Evolutionary conservation across 1,140 invertebrate species (phyloP).

Genomic region (Camponotus pennsylvanicus): DNA sequence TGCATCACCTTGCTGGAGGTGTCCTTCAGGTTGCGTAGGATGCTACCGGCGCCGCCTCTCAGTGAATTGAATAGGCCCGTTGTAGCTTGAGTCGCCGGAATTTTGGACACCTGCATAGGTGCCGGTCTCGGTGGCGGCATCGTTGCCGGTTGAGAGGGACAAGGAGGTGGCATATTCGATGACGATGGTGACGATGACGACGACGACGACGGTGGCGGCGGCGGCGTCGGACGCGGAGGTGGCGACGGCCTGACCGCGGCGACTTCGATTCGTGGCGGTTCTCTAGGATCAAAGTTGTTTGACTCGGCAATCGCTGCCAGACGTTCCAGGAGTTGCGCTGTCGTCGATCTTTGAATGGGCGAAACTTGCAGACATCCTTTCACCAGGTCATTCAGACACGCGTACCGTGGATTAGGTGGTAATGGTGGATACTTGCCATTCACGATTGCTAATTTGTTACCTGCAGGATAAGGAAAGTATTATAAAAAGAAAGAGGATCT

Average conservation of each 20-base stretch:
- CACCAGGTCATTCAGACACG: constrained; percentile 97
- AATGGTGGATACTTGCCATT: constrained; percentile 98
- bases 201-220: constrained; percentile 4
- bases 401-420: constrained; percentile 91
- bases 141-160: constrained; percentile 73
- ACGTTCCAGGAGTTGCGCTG: constrained; percentile 93
- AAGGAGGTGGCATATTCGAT: constrained; percentile 78
- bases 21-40: constrained; percentile 97
- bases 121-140: constrained; percentile 74
- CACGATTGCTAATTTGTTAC: constrained; percentile 97
- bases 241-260: constrained; percentile 82
- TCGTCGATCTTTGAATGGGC: constrained; percentile 91
- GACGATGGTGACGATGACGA: constrained; percentile 74
- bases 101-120: constrained; percentile 67
- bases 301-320: constrained; percentile 95
- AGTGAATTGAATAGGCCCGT: constrained; percentile 93
- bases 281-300: constrained; percentile 92
- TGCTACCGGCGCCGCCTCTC: constrained; percentile 93
- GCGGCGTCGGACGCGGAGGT: constrained; percentile 81
- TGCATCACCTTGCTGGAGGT: constrained; percentile 98
- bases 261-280: constrained; percentile 90
- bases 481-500: too few relatives aligned
- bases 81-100: constrained; percentile 71
- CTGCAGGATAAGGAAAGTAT: constrained; percentile 64
- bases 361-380: constrained; percentile 94